These are phyloP conservation scores for Pelosia muscerda DNA, from an alignment of 2,888 invertebrate species.

Conservation along the genomic window DNA sequence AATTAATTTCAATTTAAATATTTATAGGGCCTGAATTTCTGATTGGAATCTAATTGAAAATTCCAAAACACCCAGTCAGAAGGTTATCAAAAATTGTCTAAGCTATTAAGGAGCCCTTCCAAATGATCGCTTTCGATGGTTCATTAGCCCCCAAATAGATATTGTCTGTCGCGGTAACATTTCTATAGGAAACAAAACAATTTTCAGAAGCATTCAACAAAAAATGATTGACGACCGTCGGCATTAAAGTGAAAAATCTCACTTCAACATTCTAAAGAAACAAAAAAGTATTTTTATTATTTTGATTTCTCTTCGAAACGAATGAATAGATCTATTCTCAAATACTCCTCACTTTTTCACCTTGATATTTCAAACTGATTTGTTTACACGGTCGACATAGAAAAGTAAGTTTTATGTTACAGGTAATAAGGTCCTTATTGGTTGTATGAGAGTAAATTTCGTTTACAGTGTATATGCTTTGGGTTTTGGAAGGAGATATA, in stretches of 20 bases:
- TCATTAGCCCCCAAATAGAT: conserved; percentile 1
- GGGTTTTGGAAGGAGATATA: conserved; percentile 65
- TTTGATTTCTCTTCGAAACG: conserved; percentile 55
- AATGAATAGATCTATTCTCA: conserved; percentile 57
- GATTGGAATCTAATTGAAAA: not conserved
- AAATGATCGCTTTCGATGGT: not conserved
- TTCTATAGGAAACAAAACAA: conserved; percentile 5
- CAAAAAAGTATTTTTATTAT: conserved; percentile 50
- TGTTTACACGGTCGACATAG: conserved; percentile 32
- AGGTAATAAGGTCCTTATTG: conserved; percentile 46
- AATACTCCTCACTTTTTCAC: conserved; percentile 59
- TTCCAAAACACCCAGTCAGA: not conserved
- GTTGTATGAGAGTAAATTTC: conserved; percentile 55
- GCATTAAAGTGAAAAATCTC: conserved; percentile 46
- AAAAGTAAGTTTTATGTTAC: conserved; percentile 41
- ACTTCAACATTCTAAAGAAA: conserved; percentile 38
- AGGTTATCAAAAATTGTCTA: not conserved
- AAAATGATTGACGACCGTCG: conserved; percentile 35
- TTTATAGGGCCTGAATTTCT: too few species aligned
- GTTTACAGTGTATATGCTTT: conserved; percentile 64
- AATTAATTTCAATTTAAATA: too few species aligned
- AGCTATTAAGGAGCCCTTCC: not conserved
- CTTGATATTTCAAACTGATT: conserved; percentile 49
- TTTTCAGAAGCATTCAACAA: conserved; percentile 21
- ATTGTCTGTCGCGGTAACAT: not conserved